phyloP scores from a whole-genome alignment of 1,140 invertebrate species.

The Drosophila sproati region DNA sequence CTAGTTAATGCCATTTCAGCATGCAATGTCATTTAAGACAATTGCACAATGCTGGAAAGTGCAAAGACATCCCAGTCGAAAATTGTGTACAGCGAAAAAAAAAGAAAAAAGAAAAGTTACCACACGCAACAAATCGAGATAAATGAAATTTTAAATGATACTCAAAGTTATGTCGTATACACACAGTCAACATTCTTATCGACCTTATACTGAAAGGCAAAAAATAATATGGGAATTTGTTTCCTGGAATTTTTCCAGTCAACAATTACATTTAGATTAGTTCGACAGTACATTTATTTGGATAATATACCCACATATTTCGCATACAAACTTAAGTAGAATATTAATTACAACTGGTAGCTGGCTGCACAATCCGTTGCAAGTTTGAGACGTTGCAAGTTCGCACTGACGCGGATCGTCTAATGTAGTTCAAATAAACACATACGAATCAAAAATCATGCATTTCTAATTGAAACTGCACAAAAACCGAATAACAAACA shows the following conservation, averaged over 20 bases:
- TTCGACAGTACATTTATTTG: too few relatives aligned
- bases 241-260: too few relatives aligned
- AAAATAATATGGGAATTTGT: too few relatives aligned
- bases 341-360: background rate
- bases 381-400: background rate
- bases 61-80: background rate
- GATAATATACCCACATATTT: too few relatives aligned
- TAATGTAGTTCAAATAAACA: slow-evolving; percentile 50
- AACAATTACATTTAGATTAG: too few relatives aligned
- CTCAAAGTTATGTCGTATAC: too few relatives aligned
- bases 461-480: slow-evolving; percentile 63
- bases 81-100: too few relatives aligned
- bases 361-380: background rate
- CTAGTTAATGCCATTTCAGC: slow-evolving; percentile 34
- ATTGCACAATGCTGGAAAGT: background rate
- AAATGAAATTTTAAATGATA: too few relatives aligned
- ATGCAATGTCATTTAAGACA: slow-evolving; percentile 19
- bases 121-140: background rate
- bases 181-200: too few relatives aligned
- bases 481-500: slow-evolving; percentile 34
- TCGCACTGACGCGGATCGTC: background rate
- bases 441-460: slow-evolving; percentile 44
- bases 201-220: too few relatives aligned
- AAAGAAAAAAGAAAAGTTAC: too few relatives aligned
- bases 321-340: too few relatives aligned